These are phyloP conservation scores for Drosophila pectinifera DNA, from an alignment of 1,140 invertebrate species.

Conservation along the genomic window DNA sequence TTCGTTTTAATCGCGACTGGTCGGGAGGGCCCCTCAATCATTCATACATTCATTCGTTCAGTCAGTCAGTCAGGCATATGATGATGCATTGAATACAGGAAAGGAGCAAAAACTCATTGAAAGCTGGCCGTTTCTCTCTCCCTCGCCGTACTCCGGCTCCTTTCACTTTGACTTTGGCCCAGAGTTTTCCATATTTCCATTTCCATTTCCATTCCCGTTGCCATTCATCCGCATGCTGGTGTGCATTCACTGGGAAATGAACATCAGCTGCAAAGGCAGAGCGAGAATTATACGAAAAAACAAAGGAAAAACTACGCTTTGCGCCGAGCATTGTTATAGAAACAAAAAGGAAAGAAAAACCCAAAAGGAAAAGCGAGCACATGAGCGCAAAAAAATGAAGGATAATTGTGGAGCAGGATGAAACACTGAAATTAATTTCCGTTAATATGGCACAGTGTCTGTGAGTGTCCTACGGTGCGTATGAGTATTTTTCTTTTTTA, in stretches of 20 bases:
- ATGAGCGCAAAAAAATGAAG: conserved; percentile 20
- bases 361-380: conserved; percentile 34
- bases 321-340: conserved; percentile 51
- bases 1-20: conserved; percentile 6
- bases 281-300: conserved; percentile 30
- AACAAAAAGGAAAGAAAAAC: conserved; percentile 35
- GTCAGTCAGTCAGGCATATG: conserved; percentile 51
- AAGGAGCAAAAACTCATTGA: conserved; percentile 49
- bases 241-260: conserved; percentile 71
- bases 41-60: conserved; percentile 17
- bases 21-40: conserved; percentile 22
- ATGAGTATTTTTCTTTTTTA: conserved; percentile 26
- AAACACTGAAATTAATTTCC: conserved; percentile 71
- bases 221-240: conserved; percentile 49
- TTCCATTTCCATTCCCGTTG: conserved; percentile 25
- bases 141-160: conserved; percentile 8
- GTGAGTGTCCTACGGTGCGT: conserved; percentile 15
- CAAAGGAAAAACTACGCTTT: conserved; percentile 41
- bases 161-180: conserved; percentile 59
- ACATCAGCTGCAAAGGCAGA: conserved; percentile 58
- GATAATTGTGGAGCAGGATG: conserved; percentile 34
- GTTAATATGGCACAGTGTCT: conserved; percentile 56
- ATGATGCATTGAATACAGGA: conserved; percentile 42
- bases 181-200: conserved; percentile 39
- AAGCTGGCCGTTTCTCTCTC: conserved; percentile 29